Percentiles rank a stretch among this genome's conserved stretches.
Conservation (phyloP, 2,113 vertebrate species). For the Poecile atricapillus region DNA sequence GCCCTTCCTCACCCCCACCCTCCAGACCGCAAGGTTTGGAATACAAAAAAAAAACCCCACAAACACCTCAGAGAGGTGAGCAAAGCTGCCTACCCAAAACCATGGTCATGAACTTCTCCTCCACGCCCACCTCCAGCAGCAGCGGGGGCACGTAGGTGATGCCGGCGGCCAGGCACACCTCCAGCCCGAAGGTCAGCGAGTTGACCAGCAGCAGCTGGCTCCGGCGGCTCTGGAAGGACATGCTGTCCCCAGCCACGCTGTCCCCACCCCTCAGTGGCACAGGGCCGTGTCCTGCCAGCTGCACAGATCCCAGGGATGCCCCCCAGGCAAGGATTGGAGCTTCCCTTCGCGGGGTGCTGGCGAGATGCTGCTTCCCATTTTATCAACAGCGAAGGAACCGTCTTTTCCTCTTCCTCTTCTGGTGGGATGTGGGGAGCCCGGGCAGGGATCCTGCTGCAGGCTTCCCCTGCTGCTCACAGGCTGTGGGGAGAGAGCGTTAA, state of each 20-base stretch:
- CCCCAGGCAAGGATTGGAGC: not conserved
- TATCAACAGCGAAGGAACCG: not conserved
- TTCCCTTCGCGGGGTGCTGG: not conserved
- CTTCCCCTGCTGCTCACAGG: not conserved
- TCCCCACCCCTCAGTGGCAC: not conserved
- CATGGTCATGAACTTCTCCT: slow-evolving; percentile 91
- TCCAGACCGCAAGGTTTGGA: not conserved
- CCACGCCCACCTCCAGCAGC: slow-evolving; percentile 84
- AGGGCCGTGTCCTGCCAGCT: not conserved
- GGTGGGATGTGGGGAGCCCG: not conserved
- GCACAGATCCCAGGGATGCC: not conserved
- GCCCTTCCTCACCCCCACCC: not conserved
- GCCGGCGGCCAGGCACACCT: slow-evolving; percentile 86
- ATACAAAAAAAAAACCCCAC: not conserved
- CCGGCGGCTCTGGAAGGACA: slow-evolving; percentile 61
- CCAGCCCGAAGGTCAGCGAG: slow-evolving; percentile 83
- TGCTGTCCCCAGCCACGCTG: slow-evolving; percentile 36
- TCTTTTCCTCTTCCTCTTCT: not conserved
- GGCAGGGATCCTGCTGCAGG: not conserved
- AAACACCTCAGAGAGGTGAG: not conserved
- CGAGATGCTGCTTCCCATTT: slow-evolving; percentile 28
- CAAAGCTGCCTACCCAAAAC: slow-evolving; percentile 77
- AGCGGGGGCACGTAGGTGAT: slow-evolving; percentile 84
- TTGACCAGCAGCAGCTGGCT: slow-evolving; percentile 83
- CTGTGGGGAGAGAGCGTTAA: not conserved